These are phyloP conservation scores for Cephalopachus bancanus DNA, from an alignment of 2,797 vertebrate species.

Conservation along the genomic window DNA sequence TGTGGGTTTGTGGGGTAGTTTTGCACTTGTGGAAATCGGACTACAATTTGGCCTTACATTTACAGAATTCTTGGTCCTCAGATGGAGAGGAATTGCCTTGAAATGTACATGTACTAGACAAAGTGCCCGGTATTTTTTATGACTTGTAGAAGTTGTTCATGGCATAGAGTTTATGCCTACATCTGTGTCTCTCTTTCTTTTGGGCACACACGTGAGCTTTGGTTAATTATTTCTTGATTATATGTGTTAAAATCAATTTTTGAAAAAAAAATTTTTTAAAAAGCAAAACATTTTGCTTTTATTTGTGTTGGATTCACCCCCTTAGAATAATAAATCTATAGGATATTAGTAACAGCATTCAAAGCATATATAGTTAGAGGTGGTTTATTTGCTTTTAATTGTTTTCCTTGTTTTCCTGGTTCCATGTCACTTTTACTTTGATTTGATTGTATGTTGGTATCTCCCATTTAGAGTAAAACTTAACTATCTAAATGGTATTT, in stretches of 20 bases:
- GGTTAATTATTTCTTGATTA: not conserved
- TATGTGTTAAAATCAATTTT: constrained; percentile 6
- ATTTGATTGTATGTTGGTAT: not conserved
- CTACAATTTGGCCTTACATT: not conserved
- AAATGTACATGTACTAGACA: not conserved
- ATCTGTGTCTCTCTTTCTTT: not conserved
- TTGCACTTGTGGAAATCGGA: not conserved
- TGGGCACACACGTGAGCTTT: not conserved
- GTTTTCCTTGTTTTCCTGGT: not conserved
- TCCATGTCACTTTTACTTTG: constrained; percentile 5
- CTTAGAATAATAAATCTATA: not conserved
- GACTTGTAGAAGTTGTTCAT: not conserved
- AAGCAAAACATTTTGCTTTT: not conserved
- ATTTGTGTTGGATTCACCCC: not conserved
- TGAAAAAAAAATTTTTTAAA: not conserved
- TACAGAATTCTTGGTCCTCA: not conserved
- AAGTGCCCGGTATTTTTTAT: not conserved
- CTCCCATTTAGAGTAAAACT: not conserved
- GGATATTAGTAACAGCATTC: not conserved
- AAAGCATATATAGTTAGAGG: not conserved
- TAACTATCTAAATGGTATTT: not conserved
- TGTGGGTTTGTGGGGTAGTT: not conserved
- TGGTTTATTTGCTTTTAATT: not conserved
- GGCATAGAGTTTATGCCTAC: not conserved
- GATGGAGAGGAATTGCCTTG: not conserved